Conservation (phyloP, 2,888 invertebrate genomes). For the Cheilosia vulpina region DNA sequence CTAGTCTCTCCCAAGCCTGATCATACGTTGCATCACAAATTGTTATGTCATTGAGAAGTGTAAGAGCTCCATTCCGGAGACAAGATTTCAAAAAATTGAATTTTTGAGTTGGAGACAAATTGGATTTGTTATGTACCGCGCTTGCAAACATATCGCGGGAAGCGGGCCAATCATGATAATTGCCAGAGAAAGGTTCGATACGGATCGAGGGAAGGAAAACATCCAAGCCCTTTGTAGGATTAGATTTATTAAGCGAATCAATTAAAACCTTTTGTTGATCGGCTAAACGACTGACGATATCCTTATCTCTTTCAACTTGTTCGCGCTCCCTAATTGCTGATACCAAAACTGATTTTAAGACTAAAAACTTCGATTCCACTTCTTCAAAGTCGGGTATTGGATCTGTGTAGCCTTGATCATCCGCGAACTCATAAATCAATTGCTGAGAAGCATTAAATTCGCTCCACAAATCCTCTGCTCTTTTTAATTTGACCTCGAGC, state of each 20-base stretch:
- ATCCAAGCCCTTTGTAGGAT: background rate
- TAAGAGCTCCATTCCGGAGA: background rate
- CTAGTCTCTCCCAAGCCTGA: constrained; percentile 5
- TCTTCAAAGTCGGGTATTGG: constrained; percentile 14
- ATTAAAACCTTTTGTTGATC: background rate
- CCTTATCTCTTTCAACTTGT: no score
- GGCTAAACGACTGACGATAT: no score
- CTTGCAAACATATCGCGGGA: background rate
- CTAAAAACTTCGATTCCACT: background rate
- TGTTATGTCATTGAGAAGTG: background rate
- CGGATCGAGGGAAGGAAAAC: background rate
- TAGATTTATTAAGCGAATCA: background rate
- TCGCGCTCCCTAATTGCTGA: no score
- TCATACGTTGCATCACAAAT: constrained; percentile 1
- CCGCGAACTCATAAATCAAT: background rate
- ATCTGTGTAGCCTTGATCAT: constrained; percentile 11
- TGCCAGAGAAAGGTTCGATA: constrained; percentile 19
- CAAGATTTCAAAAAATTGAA: no score
- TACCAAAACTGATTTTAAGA: no score
- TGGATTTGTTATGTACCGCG: background rate
- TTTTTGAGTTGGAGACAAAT: constrained; percentile 1
- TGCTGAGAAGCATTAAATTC: constrained; percentile 2
- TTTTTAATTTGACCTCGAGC: background rate
- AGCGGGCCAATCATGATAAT: constrained; percentile 15
- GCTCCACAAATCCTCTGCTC: constrained; percentile 3